Base-by-base conservation (phyloP, 53 echinoderm and acorn worm species). In the Luidia sarsii region DNA sequence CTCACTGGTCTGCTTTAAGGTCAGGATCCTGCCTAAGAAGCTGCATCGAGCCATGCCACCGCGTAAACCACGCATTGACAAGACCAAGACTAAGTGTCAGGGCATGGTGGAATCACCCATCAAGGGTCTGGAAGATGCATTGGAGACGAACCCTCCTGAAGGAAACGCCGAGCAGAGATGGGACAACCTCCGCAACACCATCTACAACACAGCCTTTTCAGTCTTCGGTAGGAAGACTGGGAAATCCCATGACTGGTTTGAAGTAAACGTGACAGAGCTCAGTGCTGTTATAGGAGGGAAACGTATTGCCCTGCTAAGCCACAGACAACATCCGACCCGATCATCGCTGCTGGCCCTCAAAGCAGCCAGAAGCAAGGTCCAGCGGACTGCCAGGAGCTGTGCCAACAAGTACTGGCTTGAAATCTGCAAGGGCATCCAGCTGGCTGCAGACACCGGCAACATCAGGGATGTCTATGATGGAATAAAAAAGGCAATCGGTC, bases 1-100 rank as follows among this genome's bases (percentile, higher is more conserved):
- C 18, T 68, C 83, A 16, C 35, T 83, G 28, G 48, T 83, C 30
- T 83, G 71, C 43, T 27, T 59, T 19, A 59, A 23, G 48, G 41
- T 54, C 50, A 68, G 50, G 31, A 57, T 82, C 19, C 39, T 35
- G 32, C 25, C 70, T 16, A 51, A 57, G 33, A 82, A 70, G 27
- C 33, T 35, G 20, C 13, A 54, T 57, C 23, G 35, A 16, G n/a
- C 56, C 16, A 82, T 10, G 48, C 30, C 28, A 67, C 48, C 41
- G 25, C 25, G 45, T 31, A 37, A 67, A 19, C 19, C 30, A 32
- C 50, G 67, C 67, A 80, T 67, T n/a, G 33, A 80, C 51, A 80
- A 27, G 43, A 67, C n/a, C n/a, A n/a, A n/a, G n/a, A n/a, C n/a
- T n/a, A n/a, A n/a, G n/a, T n/a, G n/a, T n/a, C n/a, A n/a, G 65